Evolutionary conservation across 2,888 invertebrate species (phyloP).

Genomic region (Acleris holmiana): DNA sequence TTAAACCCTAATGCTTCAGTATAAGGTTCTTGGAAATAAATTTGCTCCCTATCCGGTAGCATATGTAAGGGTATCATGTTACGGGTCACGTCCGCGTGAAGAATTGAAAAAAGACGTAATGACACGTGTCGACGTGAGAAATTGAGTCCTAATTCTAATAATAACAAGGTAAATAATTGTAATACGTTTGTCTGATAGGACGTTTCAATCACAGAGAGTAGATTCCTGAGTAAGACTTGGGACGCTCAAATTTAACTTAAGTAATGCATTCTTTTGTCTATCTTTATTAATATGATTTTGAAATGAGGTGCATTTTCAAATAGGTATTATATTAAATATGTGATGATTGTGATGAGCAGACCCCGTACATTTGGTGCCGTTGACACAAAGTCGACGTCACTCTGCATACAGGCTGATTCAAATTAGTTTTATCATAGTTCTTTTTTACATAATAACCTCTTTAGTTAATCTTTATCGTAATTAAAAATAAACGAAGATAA

Average conservation of each 20-base stretch:
- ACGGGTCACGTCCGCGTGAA: conserved; percentile 54
- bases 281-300: background rate
- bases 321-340: too few relatives aligned
- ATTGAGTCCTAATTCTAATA: background rate
- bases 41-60: conserved; percentile 62
- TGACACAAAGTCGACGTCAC: too few relatives aligned
- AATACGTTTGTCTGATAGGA: background rate
- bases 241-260: background rate
- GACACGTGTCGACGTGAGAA: background rate
- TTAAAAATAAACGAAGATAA: too few relatives aligned
- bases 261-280: background rate
- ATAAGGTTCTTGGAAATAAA: conserved; percentile 50
- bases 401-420: too few relatives aligned
- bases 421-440: too few relatives aligned
- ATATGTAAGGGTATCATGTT: conserved; percentile 58
- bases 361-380: too few relatives aligned
- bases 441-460: too few relatives aligned
- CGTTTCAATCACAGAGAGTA: background rate
- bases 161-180: background rate
- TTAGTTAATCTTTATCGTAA: too few relatives aligned
- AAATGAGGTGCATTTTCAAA: too few relatives aligned
- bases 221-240: background rate
- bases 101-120: conserved; percentile 24
- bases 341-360: too few relatives aligned
- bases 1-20: conserved; percentile 8